Evolutionary conservation across 2,113 vertebrate species (phyloP), one percentile per base, ranked within the genome.

Genomic region (Nycticebus coucang): DNA sequence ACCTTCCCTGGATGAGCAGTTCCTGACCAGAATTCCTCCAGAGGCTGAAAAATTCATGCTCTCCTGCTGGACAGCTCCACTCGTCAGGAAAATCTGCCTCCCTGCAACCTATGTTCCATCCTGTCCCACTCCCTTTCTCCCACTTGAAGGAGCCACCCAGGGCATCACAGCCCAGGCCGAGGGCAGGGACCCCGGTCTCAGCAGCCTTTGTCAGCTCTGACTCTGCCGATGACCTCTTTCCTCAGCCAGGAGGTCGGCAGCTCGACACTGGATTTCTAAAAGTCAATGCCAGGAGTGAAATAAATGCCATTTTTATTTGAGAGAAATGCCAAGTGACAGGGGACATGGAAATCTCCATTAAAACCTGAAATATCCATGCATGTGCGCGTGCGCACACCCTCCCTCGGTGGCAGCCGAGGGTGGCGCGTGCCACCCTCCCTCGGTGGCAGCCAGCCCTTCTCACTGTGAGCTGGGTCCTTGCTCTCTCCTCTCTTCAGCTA

Each of bases 51-150:
- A 6, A 2, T 15, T 30, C 1, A 0, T 1, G 0, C 9, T 10
- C 74, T 24, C 5, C 30, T 9, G 41, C 7, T 6, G 74, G 64
- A 35, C 64, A 18, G 64, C 74, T 55, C 26, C 17, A 7, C 17
- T 19, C 0, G n/a, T 41, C 17, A 0, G n/a, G 3, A 11, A 10
- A 2, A 1, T 15, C 53, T 4, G 11, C 72, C 14, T 55, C 66
- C 81, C 41, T 30, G 4, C 2, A 6, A 4, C 45, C 45, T 9
- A 50, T 9, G 45, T 50, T 50, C 45, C 7, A 8, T 50, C 45
- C 45, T 50, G 45, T 8, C 10, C 45, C 45, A 41, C 41, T 41
- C 41, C 41, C 81, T 26, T 15, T 55, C 5, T 11, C 7, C 12
- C 30, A 0, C 7, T 21, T 13, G 0, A 19, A 22, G 45, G 45